phyloP scores from a whole-genome alignment of 2,888 invertebrate genomes.

The Ormyrus pomaceus region DNA sequence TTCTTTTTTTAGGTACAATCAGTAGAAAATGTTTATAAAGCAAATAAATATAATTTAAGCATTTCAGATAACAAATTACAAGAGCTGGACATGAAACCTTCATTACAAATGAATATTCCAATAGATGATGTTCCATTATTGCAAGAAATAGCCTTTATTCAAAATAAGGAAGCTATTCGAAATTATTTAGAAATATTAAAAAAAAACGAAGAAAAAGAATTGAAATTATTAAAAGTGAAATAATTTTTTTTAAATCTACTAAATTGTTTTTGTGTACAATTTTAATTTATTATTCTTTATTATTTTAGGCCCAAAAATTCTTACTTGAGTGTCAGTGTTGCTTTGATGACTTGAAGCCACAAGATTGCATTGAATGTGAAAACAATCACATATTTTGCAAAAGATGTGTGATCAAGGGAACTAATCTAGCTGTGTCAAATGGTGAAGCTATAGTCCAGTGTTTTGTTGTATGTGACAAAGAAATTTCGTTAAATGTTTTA shows the following conservation, averaged over 20 bases:
- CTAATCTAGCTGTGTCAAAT: slow-evolving; percentile 73
- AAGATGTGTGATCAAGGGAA: slow-evolving; percentile 72
- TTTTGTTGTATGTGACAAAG: slow-evolving; percentile 70
- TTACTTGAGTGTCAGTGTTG: slow-evolving; percentile 78
- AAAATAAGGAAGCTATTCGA: slow-evolving; percentile 68
- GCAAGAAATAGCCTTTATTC: slow-evolving; percentile 70
- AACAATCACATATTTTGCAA: slow-evolving; percentile 76
- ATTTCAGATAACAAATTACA: slow-evolving; percentile 37
- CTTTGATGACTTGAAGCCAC: slow-evolving; percentile 77
- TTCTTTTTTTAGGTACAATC: background rate
- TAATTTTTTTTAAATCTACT: background rate
- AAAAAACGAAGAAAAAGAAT: slow-evolving; percentile 66
- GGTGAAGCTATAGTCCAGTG: slow-evolving; percentile 75
- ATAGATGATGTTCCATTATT: slow-evolving; percentile 50
- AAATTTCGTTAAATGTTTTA: slow-evolving; percentile 69
- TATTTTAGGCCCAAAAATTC: slow-evolving; percentile 56
- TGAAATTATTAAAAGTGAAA: slow-evolving; percentile 69
- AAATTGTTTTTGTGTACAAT: background rate
- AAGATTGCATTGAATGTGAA: slow-evolving; percentile 71
- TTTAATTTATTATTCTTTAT: background rate
- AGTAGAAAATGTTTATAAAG: background rate
- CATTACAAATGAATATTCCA: background rate
- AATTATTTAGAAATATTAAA: slow-evolving; percentile 66
- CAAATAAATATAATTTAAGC: slow-evolving; percentile 42
- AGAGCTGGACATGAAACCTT: background rate